Evolutionary conservation across 2,113 vertebrate species (phyloP).

Genomic region (Trachemys scripta): DNA sequence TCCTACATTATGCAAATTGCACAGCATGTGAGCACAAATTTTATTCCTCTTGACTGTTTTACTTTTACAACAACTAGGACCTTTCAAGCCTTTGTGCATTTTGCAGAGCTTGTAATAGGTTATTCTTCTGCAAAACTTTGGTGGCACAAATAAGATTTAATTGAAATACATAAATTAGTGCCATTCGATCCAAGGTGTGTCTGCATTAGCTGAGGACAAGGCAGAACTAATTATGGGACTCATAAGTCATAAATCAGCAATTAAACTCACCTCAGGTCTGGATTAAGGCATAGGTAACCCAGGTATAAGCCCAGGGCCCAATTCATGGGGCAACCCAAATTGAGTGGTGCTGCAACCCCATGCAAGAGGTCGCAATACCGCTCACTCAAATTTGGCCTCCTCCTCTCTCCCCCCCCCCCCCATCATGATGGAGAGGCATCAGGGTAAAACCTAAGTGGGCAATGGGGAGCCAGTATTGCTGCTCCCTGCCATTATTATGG

Average conservation of each 20-base stretch:
- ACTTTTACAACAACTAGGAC: not conserved
- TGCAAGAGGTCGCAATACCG: not conserved
- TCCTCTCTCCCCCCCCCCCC: accelerated
- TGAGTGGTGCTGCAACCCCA: not conserved
- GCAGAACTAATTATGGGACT: not conserved
- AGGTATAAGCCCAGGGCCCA: not conserved
- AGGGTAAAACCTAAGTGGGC: not conserved
- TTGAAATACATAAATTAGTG: not conserved
- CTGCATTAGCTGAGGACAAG: not conserved
- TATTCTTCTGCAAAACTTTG: not conserved
- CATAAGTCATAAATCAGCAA: not conserved
- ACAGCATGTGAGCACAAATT: not conserved
- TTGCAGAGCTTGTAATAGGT: not conserved
- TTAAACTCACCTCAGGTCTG: not conserved
- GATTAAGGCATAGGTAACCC: not conserved
- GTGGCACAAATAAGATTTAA: not conserved
- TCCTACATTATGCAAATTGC: not conserved
- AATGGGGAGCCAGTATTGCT: not conserved
- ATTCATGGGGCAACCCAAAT: not conserved
- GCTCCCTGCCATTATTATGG: not conserved
- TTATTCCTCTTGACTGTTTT: not conserved
- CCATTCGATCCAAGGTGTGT: not conserved
- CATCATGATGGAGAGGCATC: not conserved
- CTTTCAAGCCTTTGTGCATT: not conserved
- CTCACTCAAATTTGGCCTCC: not conserved